Base-by-base conservation (phyloP, 2,888 invertebrate genomes). In the Aphodius sticticus region DNA sequence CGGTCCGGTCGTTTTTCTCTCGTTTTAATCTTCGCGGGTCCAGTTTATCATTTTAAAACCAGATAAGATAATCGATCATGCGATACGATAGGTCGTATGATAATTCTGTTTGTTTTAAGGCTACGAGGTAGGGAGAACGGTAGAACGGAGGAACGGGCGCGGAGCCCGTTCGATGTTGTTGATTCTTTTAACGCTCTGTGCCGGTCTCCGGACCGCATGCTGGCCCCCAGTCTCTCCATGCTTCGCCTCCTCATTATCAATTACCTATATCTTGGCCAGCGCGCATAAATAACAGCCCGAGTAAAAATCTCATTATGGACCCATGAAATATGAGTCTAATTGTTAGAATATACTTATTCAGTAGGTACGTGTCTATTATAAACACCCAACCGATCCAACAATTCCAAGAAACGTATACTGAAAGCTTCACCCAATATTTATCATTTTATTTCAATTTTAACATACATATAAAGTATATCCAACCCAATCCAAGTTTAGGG, bases 231-330 rank as follows among this genome's bases (percentile, higher is more conserved):
- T 81, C 82, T 78, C 82, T 82, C 82, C 79, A 82, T 81, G 81
- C 80, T 77, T 77, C 70, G 77, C 69, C 80, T 80, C 76, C 85
- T 86, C 86, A 86, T 87, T 87, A 86, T 87, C 87, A 87, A 87
- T 87, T 87, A 86, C 86, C 86, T 85, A 85, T 86, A 87, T 86
- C 87, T 86, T 86, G 85, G 86, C 86, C 53, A 7, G 85, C 84
- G 85, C 82, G 84, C 86, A 87, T 87, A 87, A 87, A 87, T 87
- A 87, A 86, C 85, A 83, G 81, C 84, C 84, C 84, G 85, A 85
- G 86, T 86, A 86, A 86, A 87, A 87, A 86, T 86, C 87, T 87
- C 86, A 86, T 87, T 86, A 87, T 86, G 85, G 83, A 84, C 84
- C 82, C 83, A 85, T 86, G 86, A 87, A 87, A 87, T 86, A 86